Evolutionary conservation across 30 jellyfish, hydroid and myxozoan species (phyloP).

Genomic region (Haliclystus octoradiatus): DNA sequence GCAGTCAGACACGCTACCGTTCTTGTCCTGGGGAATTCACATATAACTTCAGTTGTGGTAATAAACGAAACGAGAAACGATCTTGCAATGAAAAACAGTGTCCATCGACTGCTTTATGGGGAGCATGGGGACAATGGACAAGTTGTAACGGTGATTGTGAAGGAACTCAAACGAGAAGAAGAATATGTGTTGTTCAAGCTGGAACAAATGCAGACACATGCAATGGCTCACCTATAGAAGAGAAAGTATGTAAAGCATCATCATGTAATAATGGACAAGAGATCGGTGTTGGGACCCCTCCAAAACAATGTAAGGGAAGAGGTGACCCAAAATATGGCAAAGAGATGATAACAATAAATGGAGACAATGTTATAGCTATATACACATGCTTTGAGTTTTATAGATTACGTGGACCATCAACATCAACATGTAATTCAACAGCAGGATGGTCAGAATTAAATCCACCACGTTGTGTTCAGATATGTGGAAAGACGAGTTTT

Average conservation of each 20-base stretch:
- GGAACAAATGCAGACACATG: constrained; percentile 5
- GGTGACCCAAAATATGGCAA: constrained; percentile 65
- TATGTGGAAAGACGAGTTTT: constrained; percentile 62
- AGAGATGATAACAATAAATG: constrained; percentile 38
- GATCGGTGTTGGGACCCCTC: constrained; percentile 15
- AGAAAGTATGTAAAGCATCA: constrained; percentile 24
- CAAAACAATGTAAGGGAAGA: constrained; percentile 44
- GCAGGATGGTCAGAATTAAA: constrained; percentile 55
- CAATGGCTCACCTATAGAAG: constrained; percentile 56
- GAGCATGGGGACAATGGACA: constrained; percentile 84
- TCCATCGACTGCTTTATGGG: constrained; percentile 48
- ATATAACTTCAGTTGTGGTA: constrained; percentile 48
- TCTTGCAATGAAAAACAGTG: constrained; percentile 58
- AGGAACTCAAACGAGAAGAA: constrained; percentile 50
- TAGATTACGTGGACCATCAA: constrained; percentile 52
- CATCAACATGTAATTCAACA: constrained; percentile 41
- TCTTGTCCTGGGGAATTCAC: constrained; percentile 50
- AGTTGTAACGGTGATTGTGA: constrained; percentile 63
- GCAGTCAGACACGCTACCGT: constrained; percentile 69
- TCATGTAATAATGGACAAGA: constrained; percentile 36
- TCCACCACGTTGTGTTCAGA: constrained; percentile 78
- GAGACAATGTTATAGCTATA: constrained; percentile 33
- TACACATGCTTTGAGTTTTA: constrained; percentile 65
- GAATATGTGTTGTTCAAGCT: constrained; percentile 30
- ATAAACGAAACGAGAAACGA: constrained; percentile 35